Evolutionary conservation across 2,888 invertebrate genomes (phyloP), one percentile per base, ranked within the genome.

Genomic region (Trichogramma dendrolimi): DNA sequence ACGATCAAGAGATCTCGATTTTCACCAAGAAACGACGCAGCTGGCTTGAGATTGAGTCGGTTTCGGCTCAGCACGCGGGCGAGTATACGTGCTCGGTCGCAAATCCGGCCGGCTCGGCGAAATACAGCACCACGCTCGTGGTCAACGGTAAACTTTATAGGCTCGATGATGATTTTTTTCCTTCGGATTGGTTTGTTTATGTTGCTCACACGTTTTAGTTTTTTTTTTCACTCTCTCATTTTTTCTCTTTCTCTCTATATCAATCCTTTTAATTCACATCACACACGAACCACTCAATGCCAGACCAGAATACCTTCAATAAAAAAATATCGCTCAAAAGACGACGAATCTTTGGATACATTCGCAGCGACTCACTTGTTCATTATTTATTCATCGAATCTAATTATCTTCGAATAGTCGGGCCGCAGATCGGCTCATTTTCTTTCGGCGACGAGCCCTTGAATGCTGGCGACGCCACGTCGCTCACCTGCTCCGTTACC

Each of bases 71-170:
- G 58, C 90, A 91, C 76, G 86, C 87, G 68, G 91, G 91, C 63
- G 83, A 86, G 75, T 91, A 90, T 74, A 89, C 88, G 51, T 92
- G 92, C 75, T 83, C 86, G 58, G 91, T 90, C 38, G 83, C 82
- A 68, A 91, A 91, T 80, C 82, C 79, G 73, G 91, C 89, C 47
- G 91, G 91, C 69, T 82, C 81, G 70, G 83, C 85, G 68, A 86
- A 85, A 79, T 85, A 86, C 73, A 84, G 86, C 50, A 84, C 89
- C 69, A 81, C 83, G 70, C 81, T 91, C 74, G 83, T 86, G 81
- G 87, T 91, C 71, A 87, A 90, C 80, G 91, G 91, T 91, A 85
- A 70, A 27, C 27, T 27, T 27, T 27, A 14, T 14, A 27, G 27
- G 27, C 27, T 27, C 27, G 27, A 27, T 27, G 27, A 27, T 2